These are phyloP conservation scores for Uria aalge DNA, from an alignment of 2,113 vertebrate genomes.

Conservation along the genomic window DNA sequence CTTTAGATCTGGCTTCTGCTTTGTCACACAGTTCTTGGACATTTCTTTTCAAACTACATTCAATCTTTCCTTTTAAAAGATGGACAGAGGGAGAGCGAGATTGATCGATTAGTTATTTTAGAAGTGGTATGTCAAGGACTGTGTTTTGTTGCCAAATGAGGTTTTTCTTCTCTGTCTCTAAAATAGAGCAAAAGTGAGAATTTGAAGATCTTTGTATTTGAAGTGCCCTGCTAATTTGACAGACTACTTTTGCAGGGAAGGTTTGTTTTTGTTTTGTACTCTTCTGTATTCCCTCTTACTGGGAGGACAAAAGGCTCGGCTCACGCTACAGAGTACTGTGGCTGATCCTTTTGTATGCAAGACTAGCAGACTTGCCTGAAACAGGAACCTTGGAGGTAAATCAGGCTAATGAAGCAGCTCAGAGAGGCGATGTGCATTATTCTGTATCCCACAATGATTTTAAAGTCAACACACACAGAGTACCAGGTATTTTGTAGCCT, in stretches of 20 bases:
- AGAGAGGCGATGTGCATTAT: constrained; percentile 22
- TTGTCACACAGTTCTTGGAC: not conserved
- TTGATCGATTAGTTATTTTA: constrained; percentile 24
- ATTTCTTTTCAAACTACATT: not conserved
- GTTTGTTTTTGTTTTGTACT: constrained; percentile 43
- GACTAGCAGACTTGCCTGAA: constrained; percentile 55
- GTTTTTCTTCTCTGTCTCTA: constrained; percentile 4
- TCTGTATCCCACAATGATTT: constrained; percentile 59
- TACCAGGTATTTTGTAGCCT: constrained; percentile 26
- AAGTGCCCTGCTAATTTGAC: constrained; percentile 54
- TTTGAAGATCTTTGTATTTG: constrained; percentile 45
- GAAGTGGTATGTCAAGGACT: constrained; percentile 1
- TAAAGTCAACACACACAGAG: constrained; percentile 41
- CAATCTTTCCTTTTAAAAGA: not conserved
- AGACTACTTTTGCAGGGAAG: constrained; percentile 8
- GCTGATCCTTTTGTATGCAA: constrained; percentile 46
- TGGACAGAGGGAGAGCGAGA: not conserved
- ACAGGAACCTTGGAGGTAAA: constrained; percentile 65
- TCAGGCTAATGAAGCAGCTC: constrained; percentile 69
- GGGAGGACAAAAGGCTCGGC: constrained; percentile 33
- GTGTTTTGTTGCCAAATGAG: constrained; percentile 36
- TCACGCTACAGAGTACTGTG: not conserved
- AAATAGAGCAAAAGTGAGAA: constrained; percentile 1
- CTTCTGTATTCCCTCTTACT: not conserved
- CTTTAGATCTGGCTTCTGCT: not conserved